Conservation (phyloP, 2,113 vertebrate genomes). For the Pseudonaja textilis region DNA sequence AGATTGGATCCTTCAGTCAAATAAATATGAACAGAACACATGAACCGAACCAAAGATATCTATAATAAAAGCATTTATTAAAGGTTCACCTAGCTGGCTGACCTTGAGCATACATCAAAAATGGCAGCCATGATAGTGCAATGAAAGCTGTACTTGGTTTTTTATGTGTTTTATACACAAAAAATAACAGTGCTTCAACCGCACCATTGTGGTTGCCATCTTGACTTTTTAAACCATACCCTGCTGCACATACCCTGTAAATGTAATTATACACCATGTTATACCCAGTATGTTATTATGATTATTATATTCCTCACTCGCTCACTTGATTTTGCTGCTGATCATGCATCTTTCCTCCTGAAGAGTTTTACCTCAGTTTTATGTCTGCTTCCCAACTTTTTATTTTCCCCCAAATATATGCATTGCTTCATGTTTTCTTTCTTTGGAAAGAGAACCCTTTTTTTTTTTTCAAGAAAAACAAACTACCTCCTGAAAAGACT, state of each 20-base stretch:
- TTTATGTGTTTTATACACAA: not conserved
- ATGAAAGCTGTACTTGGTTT: not conserved
- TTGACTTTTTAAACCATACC: not conserved
- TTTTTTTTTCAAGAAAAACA: not conserved
- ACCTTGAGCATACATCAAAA: not conserved
- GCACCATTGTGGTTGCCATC: not conserved
- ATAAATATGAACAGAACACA: not conserved
- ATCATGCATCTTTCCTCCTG: not conserved
- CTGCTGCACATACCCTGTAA: not conserved
- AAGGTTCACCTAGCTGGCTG: not conserved
- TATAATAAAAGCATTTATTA: not conserved
- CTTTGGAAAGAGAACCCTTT: not conserved
- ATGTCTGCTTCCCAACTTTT: not conserved
- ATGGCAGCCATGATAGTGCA: not conserved
- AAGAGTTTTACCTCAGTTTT: not conserved
- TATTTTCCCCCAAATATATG: not conserved
- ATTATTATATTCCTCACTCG: not conserved
- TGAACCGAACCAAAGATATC: not conserved
- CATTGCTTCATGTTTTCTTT: not conserved
- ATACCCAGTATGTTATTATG: not conserved
- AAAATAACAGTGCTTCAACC: not conserved
- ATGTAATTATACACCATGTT: not conserved
- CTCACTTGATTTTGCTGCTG: not conserved
- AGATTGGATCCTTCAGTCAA: not conserved
- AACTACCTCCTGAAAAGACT: not conserved